These are phyloP conservation scores for Indicator indicator DNA, from an alignment of 2,113 vertebrate species.

Conservation along the genomic window DNA sequence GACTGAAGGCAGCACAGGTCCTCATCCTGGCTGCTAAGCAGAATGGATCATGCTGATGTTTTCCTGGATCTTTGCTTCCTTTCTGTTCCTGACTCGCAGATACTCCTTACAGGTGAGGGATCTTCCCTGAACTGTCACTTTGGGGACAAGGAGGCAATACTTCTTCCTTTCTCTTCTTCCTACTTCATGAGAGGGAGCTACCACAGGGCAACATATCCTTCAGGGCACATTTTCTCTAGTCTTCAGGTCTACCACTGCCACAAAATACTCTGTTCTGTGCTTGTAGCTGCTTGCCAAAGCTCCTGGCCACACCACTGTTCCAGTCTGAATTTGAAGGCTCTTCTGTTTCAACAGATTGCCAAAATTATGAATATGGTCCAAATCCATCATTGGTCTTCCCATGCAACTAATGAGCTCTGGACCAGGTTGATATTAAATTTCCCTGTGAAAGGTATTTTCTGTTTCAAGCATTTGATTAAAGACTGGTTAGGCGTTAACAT, in stretches of 20 bases:
- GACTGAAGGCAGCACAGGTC: not conserved
- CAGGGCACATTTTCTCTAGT: not conserved
- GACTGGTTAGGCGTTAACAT: conserved; percentile 4
- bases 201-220: not conserved
- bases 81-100: not conserved
- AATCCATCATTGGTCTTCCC: not conserved
- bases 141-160: not conserved
- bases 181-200: not conserved
- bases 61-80: not conserved
- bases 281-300: not conserved
- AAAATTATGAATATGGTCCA: not conserved
- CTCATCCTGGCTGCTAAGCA: not conserved
- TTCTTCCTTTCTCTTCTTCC: not conserved
- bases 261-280: not conserved
- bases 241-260: not conserved
- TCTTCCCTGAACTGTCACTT: not conserved
- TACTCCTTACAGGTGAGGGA: not conserved
- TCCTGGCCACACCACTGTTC: not conserved
- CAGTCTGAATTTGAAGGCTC: not conserved
- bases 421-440: not conserved
- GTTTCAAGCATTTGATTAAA: conserved; percentile 29
- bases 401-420: not conserved
- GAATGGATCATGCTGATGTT: not conserved
- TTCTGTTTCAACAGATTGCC: not conserved
- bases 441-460: not conserved